Conservation (phyloP, 2,888 invertebrate genomes). For the Eupithecia inturbata region DNA sequence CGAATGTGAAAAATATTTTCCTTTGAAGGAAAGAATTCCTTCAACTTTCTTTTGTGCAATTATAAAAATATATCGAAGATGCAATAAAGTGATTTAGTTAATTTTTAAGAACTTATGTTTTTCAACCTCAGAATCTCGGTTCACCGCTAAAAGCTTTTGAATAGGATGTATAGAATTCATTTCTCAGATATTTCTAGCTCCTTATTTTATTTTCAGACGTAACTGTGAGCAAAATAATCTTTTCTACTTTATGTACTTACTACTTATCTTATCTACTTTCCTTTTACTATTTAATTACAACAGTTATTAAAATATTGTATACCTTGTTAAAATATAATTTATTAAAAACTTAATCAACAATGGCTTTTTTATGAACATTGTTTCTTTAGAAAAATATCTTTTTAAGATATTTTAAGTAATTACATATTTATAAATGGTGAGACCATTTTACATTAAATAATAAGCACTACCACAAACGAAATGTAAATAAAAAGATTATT, state of each 20-base stretch:
- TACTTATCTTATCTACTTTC: neutral
- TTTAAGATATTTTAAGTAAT: conserved; percentile 58
- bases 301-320: neutral
- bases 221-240: no score
- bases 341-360: conserved; percentile 73
- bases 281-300: neutral
- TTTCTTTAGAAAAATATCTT: conserved; percentile 61
- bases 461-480: neutral
- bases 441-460: neutral
- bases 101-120: neutral
- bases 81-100: neutral
- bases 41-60: no score
- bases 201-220: neutral
- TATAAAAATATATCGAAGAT: neutral
- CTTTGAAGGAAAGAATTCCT: neutral
- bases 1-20: neutral
- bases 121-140: neutral
- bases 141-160: neutral
- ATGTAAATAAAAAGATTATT: neutral
- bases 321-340: conserved; percentile 64
- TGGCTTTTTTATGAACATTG: conserved; percentile 63
- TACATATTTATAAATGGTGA: conserved; percentile 35
- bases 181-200: neutral
- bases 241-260: no score
- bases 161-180: no score